phyloP scores from a whole-genome alignment of 1,140 invertebrate species.

The Sesamia nonagrioides region DNA sequence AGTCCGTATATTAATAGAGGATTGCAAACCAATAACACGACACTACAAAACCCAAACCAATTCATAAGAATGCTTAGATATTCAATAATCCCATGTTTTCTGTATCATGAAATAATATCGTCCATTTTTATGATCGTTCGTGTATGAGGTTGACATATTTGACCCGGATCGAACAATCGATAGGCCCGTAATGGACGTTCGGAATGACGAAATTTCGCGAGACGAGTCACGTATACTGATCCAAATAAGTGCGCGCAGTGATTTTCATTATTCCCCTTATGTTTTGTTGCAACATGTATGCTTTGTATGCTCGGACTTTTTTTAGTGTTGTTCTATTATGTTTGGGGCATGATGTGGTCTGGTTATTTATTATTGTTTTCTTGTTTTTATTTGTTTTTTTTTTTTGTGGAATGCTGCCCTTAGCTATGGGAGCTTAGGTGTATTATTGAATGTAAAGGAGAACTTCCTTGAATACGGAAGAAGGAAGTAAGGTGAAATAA shows the following conservation, averaged over 20 bases:
- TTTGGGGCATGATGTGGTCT: conserved; percentile 23
- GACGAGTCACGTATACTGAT: conserved; percentile 45
- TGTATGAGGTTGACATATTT: conserved; percentile 48
- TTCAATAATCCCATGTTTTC: conserved; percentile 34
- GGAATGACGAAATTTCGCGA: conserved; percentile 48
- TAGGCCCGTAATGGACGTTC: conserved; percentile 36
- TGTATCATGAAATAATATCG: conserved; percentile 45
- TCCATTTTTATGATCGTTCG: conserved; percentile 41
- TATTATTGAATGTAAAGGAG: too few relatives aligned
- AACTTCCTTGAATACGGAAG: too few relatives aligned
- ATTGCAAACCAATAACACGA: background rate
- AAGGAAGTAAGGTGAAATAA: too few relatives aligned
- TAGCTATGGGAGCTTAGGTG: background rate
- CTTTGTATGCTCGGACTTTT: conserved; percentile 25
- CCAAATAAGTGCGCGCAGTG: conserved; percentile 43
- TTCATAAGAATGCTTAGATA: conserved; percentile 38
- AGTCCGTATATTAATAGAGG: background rate
- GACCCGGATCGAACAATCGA: conserved; percentile 54
- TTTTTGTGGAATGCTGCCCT: background rate
- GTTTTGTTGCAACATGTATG: conserved; percentile 37
- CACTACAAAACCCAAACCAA: background rate
- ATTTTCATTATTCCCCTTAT: conserved; percentile 51
- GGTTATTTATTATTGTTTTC: conserved; percentile 8
- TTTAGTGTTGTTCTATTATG: conserved; percentile 38
- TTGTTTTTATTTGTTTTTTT: background rate